phyloP scores from a whole-genome alignment of 2,888 invertebrate species.

The Tribolium freemani region DNA sequence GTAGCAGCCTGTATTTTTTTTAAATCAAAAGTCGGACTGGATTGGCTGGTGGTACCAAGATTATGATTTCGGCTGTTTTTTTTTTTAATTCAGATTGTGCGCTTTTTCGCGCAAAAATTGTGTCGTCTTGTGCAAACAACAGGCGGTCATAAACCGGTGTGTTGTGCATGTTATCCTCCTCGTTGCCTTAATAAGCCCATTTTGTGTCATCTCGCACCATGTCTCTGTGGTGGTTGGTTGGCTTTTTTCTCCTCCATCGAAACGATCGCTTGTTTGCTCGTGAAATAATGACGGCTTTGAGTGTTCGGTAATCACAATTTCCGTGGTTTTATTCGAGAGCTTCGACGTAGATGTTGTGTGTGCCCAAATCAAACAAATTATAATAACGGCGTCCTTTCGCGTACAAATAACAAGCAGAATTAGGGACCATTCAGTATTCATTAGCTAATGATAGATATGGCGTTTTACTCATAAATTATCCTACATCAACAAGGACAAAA shows the following conservation, averaged over 20 bases:
- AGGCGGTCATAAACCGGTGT: not conserved
- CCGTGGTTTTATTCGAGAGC: slow-evolving; percentile 40
- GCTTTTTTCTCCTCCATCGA: slow-evolving; percentile 11
- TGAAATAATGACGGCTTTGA: slow-evolving; percentile 45
- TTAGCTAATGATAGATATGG: slow-evolving; percentile 64
- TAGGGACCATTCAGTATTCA: slow-evolving; percentile 63
- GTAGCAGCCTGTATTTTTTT: no score
- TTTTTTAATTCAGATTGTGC: no score
- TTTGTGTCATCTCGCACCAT: slow-evolving; percentile 35
- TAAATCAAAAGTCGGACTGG: no score
- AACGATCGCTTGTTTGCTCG: slow-evolving; percentile 38
- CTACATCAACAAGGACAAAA: slow-evolving; percentile 25
- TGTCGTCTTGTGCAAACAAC: not conserved
- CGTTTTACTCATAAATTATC: slow-evolving; percentile 56
- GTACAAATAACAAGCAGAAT: slow-evolving; percentile 57
- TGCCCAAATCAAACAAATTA: slow-evolving; percentile 63
- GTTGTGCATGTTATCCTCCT: no score
- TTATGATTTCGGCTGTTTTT: no score
- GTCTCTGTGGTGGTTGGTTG: not conserved
- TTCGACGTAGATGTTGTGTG: slow-evolving; percentile 17
- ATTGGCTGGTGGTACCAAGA: not conserved
- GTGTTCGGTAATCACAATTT: slow-evolving; percentile 49
- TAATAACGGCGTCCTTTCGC: slow-evolving; percentile 52
- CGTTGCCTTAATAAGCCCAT: slow-evolving; percentile 30
- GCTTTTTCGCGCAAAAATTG: no score